phyloP scores from a whole-genome alignment of 2,888 invertebrate species.

The Drosophila merina region DNA sequence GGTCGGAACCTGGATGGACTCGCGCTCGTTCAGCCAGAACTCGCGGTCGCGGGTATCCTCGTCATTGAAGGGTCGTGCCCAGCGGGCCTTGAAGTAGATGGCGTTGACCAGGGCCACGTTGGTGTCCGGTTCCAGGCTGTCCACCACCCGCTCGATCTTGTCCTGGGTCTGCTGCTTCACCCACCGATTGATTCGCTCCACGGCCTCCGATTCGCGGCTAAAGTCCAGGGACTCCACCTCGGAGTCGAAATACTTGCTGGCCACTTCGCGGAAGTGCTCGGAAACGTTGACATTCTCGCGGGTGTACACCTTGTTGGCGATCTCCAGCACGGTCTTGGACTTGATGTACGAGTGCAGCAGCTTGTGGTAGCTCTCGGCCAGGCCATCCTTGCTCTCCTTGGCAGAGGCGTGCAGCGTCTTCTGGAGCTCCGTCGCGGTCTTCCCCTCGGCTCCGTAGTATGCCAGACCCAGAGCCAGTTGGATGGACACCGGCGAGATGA shows the following conservation, averaged over 20 bases:
- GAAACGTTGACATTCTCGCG: conserved; percentile 86
- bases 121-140: conserved; percentile 86
- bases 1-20: conserved; percentile 86
- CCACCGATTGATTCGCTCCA: conserved; percentile 91
- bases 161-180: conserved; percentile 91
- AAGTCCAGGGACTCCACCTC: conserved; percentile 89
- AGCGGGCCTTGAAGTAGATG: conserved; percentile 93
- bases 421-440: conserved; percentile 75
- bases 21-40: conserved; percentile 87
- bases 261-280: conserved; percentile 86
- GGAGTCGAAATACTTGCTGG: conserved; percentile 88
- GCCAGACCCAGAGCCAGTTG: conserved; percentile 77
- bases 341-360: conserved; percentile 80
- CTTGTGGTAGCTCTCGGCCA: conserved; percentile 77
- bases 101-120: conserved; percentile 92
- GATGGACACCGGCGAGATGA: conserved; percentile 79
- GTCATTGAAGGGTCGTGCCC: conserved; percentile 89
- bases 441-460: conserved; percentile 78
- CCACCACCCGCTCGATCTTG: conserved; percentile 92
- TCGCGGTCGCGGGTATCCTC: conserved; percentile 86
- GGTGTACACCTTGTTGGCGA: conserved; percentile 91
- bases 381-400: conserved; percentile 75
- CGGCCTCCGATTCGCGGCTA: conserved; percentile 84
- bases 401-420: conserved; percentile 77
- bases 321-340: conserved; percentile 83